A percentile compares a stretch with the other conserved stretches of the same genome.
phyloP scores from a whole-genome alignment of 2,113 vertebrate genomes.

The Thomomys bottae region DNA sequence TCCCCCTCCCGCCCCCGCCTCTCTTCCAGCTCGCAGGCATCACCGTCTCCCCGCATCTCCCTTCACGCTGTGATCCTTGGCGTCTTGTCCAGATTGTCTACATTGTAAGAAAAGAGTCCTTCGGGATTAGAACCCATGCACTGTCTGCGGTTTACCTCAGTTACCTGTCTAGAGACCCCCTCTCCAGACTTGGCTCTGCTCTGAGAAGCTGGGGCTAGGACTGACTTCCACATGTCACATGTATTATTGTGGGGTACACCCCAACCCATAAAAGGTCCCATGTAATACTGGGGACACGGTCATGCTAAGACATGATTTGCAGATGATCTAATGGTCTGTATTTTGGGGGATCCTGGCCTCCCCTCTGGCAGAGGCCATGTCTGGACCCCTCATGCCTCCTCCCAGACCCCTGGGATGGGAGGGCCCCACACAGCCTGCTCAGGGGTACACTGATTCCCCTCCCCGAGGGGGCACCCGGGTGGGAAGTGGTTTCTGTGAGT shows the following conservation, averaged over 20 bases:
- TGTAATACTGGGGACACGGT: fast-evolving
- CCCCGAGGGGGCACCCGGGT: no score
- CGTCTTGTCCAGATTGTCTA: background rate
- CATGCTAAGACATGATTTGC: fast-evolving
- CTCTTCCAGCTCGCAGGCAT: fast-evolving
- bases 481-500: no score
- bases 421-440: no score
- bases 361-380: background rate
- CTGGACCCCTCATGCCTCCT: background rate
- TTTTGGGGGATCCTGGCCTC: background rate
- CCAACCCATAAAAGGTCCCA: fast-evolving
- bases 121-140: no score
- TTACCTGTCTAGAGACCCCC: background rate
- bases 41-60: fast-evolving
- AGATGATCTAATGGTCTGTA: background rate
- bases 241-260: background rate
- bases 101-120: background rate
- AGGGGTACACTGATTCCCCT: no score
- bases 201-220: fast-evolving
- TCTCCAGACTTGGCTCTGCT: fast-evolving
- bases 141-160: no score
- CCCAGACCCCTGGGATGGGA: no score
- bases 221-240: fast-evolving
- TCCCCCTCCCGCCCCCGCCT: fast-evolving
- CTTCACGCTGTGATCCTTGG: fast-evolving